phyloP scores from a whole-genome alignment of 2,113 vertebrate species.

The Cyphomyrus plagiostoma region DNA sequence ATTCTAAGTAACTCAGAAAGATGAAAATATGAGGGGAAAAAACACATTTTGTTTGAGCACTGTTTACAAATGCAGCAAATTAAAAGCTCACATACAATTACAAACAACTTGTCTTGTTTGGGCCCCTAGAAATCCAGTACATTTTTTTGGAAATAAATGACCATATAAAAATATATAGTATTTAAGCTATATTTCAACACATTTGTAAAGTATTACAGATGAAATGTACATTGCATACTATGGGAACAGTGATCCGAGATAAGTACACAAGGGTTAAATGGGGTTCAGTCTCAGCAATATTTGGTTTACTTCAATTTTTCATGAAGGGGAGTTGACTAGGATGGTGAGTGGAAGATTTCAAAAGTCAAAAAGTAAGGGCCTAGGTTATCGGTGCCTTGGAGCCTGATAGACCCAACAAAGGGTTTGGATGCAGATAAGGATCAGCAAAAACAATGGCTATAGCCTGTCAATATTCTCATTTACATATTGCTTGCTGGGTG shows the following conservation, averaged over 20 bases:
- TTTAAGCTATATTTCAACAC: neutral
- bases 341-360: neutral
- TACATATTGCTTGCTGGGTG: slow-evolving; percentile 53
- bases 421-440: slow-evolving; percentile 41
- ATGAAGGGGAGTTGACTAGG: neutral
- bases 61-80: neutral
- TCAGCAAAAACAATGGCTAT: slow-evolving; percentile 48
- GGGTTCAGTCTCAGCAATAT: neutral
- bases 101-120: neutral
- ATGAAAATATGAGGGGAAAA: neutral
- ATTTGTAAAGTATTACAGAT: neutral
- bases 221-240: neutral
- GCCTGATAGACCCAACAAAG: slow-evolving; percentile 24
- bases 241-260: neutral
- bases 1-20: neutral
- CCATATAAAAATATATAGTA: neutral
- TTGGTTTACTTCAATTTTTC: neutral
- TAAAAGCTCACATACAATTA: neutral
- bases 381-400: slow-evolving; percentile 28
- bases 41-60: neutral
- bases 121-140: neutral
- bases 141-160: neutral
- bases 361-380: slow-evolving; percentile 6
- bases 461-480: slow-evolving; percentile 53
- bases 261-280: neutral